These are phyloP conservation scores for Eurosta solidaginis DNA, from an alignment of 1,140 invertebrate genomes.

Conservation along the genomic window DNA sequence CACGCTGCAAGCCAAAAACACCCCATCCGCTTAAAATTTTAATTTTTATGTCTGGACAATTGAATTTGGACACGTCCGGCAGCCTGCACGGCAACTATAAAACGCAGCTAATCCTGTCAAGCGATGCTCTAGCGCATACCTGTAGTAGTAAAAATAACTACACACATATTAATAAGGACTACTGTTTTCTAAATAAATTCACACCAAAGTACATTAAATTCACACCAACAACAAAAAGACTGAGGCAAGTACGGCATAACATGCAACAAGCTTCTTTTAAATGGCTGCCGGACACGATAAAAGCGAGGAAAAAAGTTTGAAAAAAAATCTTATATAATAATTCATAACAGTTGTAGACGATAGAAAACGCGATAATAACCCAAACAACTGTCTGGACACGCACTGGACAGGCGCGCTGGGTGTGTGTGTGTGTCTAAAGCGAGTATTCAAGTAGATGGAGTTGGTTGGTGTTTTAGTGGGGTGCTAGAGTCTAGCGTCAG, in stretches of 20 bases:
- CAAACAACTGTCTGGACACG: constrained; percentile 19
- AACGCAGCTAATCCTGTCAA: neutral
- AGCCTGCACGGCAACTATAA: neutral
- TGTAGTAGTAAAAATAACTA: constrained; percentile 1
- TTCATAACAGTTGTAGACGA: constrained; percentile 27
- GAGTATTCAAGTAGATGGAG: neutral
- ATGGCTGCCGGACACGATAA: constrained; percentile 1
- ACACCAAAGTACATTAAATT: neutral
- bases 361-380: constrained; percentile 26
- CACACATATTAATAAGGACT: neutral
- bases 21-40: neutral
- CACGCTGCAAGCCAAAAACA: neutral
- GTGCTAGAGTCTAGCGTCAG: neutral
- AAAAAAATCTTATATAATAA: neutral
- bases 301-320: neutral
- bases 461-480: neutral
- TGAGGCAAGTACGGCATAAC: neutral
- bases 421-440: neutral
- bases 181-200: neutral
- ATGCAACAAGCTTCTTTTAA: constrained; percentile 24
- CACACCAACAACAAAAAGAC: neutral
- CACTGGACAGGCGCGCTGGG: neutral
- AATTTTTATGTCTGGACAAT: neutral
- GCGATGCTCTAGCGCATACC: no score
- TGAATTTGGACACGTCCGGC: constrained; percentile 8